Percentiles rank a stretch among this genome's conserved stretches.
phyloP scores from a whole-genome alignment of 2,888 invertebrate genomes.

The Epiperipatus broadwayi region DNA sequence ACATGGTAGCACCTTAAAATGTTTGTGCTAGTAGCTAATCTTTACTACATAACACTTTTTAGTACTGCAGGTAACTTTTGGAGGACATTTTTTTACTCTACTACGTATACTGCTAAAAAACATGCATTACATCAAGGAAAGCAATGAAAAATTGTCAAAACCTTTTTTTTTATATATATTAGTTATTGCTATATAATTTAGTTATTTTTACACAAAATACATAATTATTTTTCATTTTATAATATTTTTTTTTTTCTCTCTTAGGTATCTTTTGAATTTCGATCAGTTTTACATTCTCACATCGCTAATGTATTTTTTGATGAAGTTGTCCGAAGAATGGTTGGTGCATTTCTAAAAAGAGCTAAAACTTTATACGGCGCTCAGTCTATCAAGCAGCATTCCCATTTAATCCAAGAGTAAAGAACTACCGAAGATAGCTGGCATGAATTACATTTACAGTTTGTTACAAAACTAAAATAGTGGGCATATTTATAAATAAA shows the following conservation, averaged over 20 bases:
- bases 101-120: too few relatives aligned
- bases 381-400: slow-evolving; percentile 22
- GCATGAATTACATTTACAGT: too few relatives aligned
- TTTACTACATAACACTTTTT: too few relatives aligned
- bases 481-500: too few relatives aligned
- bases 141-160: too few relatives aligned
- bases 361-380: slow-evolving; percentile 55
- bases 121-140: too few relatives aligned
- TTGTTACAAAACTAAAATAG: too few relatives aligned
- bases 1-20: too few relatives aligned
- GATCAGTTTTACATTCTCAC: slow-evolving; percentile 65
- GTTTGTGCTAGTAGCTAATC: too few relatives aligned
- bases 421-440: too few relatives aligned
- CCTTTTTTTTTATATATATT: too few relatives aligned
- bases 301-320: slow-evolving; percentile 84
- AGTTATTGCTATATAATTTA: neutral
- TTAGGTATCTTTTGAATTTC: slow-evolving; percentile 65
- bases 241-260: slow-evolving; percentile 13
- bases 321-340: slow-evolving; percentile 87
- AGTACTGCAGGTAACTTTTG: neutral
- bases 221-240: slow-evolving; percentile 1
- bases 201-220: neutral
- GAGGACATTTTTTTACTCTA: neutral
- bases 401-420: too few relatives aligned
- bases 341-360: slow-evolving; percentile 71